A percentile compares a stretch with the other conserved stretches of the same genome.
Conservation (phyloP, 2,113 vertebrate genomes). For the Panthera uncia region DNA sequence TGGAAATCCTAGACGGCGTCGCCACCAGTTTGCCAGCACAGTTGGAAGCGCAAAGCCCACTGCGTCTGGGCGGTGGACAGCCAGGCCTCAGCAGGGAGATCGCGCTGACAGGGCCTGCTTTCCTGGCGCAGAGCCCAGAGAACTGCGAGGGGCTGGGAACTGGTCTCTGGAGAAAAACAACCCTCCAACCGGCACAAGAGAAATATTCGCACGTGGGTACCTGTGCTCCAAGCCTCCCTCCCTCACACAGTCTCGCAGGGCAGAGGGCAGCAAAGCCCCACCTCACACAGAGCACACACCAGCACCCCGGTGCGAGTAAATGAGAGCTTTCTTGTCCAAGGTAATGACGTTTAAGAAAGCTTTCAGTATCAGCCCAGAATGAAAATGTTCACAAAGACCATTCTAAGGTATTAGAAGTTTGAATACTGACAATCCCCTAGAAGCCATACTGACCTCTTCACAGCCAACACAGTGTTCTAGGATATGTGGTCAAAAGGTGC, state of each 20-base stretch:
- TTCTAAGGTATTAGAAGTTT: neutral
- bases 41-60: neutral
- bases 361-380: neutral
- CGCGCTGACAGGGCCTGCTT: neutral
- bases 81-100: neutral
- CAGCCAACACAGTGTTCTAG: fast-evolving
- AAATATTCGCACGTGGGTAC: neutral
- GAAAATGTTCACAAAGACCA: neutral
- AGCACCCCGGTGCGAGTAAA: neutral
- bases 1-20: neutral
- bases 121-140: neutral
- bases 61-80: no score
- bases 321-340: neutral
- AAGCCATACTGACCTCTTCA: fast-evolving
- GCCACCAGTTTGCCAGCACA: neutral
- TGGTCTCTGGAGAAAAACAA: neutral
- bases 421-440: neutral
- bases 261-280: neutral
- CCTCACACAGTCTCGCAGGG: neutral
- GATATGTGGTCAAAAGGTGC: neutral
- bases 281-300: neutral
- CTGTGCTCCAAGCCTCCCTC: neutral
- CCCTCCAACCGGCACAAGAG: neutral
- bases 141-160: fast-evolving
- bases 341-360: neutral